Conservation (phyloP, 2,797 vertebrate species). For the Acipenser oxyrinchus region DNA sequence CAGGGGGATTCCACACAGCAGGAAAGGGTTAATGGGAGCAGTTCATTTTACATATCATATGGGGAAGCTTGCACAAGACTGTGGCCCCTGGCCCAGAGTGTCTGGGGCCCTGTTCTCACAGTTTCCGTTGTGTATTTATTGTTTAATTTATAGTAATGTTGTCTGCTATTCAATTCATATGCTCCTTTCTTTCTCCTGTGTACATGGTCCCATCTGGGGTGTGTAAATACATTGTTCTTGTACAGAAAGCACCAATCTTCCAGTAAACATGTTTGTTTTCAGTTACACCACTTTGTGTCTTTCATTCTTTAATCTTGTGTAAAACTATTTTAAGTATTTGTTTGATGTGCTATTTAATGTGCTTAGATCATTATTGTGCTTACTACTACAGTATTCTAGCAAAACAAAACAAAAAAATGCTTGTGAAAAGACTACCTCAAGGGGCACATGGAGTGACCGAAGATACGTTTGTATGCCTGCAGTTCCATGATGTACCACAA, state of each 20-base stretch:
- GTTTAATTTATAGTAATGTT: constrained; percentile 27
- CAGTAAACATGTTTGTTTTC: constrained; percentile 12
- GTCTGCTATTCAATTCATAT: constrained; percentile 1
- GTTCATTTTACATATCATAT: no score
- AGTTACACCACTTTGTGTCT: constrained; percentile 21
- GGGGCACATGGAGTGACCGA: background rate
- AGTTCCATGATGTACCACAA: no score
- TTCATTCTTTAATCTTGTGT: background rate
- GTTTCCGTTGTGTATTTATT: constrained; percentile 27
- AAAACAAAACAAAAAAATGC: background rate
- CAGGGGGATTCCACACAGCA: no score
- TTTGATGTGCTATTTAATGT: no score
- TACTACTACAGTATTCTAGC: no score
- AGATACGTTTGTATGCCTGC: no score
- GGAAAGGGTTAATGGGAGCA: no score
- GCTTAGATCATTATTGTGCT: no score
- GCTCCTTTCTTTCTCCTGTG: constrained; percentile 23
- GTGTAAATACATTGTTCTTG: constrained; percentile 31
- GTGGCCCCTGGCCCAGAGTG: no score
- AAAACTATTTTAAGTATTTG: background rate
- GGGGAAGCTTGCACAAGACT: no score
- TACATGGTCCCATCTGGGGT: constrained; percentile 27
- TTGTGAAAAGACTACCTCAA: background rate
- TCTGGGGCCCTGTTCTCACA: no score
- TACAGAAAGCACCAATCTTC: constrained; percentile 23